Evolutionary conservation across 1,140 invertebrate genomes (phyloP).

Genomic region (Drosophila virilis): DNA sequence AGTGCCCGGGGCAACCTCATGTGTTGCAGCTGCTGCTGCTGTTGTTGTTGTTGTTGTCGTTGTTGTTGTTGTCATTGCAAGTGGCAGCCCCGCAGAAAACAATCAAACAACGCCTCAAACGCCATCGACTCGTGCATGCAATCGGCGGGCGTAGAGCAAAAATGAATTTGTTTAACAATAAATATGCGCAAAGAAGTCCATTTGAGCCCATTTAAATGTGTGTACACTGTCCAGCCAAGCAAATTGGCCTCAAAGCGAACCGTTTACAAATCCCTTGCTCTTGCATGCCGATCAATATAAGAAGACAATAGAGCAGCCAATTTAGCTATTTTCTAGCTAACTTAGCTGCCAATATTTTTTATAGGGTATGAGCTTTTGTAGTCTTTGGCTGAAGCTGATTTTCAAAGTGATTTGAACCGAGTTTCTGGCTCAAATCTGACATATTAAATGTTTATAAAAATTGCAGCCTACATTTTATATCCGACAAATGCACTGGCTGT

Average conservation of each 20-base stretch:
- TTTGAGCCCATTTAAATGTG: background rate
- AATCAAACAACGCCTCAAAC: conserved; percentile 65
- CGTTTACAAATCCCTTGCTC: no score
- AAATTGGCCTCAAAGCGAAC: background rate
- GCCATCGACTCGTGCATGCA: conserved; percentile 56
- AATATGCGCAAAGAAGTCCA: conserved; percentile 52
- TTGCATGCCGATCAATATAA: no score
- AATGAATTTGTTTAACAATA: conserved; percentile 74
- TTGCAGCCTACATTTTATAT: no score
- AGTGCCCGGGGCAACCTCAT: conserved; percentile 70
- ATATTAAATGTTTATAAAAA: no score
- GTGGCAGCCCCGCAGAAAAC: conserved; percentile 59
- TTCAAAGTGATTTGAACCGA: no score
- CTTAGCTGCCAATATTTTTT: no score
- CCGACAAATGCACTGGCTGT: no score
- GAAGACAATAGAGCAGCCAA: no score
- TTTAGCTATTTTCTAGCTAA: no score
- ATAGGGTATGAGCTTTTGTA: no score
- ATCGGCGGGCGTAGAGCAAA: conserved; percentile 37
- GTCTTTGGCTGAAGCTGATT: no score
- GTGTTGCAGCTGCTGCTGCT: conserved; percentile 18
- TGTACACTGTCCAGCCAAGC: conserved; percentile 17
- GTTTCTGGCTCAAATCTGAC: no score
- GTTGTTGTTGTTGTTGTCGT: conserved; percentile 1
- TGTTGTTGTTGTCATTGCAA: conserved; percentile 32